Base-by-base conservation (phyloP, 2,888 invertebrate genomes). In the Idaea dimidiata region DNA sequence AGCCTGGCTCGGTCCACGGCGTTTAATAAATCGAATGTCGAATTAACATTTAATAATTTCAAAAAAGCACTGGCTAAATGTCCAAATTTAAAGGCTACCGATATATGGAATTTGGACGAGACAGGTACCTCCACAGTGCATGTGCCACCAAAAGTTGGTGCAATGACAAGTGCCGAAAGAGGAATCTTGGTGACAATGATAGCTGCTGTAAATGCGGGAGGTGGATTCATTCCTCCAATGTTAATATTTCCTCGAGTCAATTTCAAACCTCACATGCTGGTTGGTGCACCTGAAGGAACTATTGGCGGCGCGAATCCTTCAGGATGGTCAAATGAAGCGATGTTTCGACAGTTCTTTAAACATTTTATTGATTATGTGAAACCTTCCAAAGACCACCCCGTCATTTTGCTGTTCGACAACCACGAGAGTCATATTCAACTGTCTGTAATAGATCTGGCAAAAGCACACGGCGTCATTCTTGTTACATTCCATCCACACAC, bases 341-440 rank as follows among this genome's bases (percentile, higher is more conserved):
- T 32, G 32, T 32, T 32, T 32, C 32, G 33, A 69, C 58, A 66
- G 14, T 67, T 67, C 55, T 43, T 78, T 8, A 18, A 72, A n/a
- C 75, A 81, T 69, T 81, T 82, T 64, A 70, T 76, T 6, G 63
- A 75, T 58, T 71, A 72, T 66, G 68, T 65, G 17, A 75, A 69
- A 61, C 73, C 72, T 53, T 68, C 69, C n/a, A 71, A 70, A 58
- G 74, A 76, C 24, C 66, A 69, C 17, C 65, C 70, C 58, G 63
- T 62, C 31, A 66, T 70, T 63, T 55, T 68, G 10, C n/a, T 67
- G n/a, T 59, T 70, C 53, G 65, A 70, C 55, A 69, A 67, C 54
- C 67, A 67, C 59, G 67, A 69, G 65, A 67, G 69, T 31, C 66
- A 67, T 63, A 70, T 70, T 66, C 66, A 65, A 33, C 31, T 66